Evolutionary conservation across 2,113 vertebrate species (phyloP).

Genomic region (Paramisgurnus dabryanus): DNA sequence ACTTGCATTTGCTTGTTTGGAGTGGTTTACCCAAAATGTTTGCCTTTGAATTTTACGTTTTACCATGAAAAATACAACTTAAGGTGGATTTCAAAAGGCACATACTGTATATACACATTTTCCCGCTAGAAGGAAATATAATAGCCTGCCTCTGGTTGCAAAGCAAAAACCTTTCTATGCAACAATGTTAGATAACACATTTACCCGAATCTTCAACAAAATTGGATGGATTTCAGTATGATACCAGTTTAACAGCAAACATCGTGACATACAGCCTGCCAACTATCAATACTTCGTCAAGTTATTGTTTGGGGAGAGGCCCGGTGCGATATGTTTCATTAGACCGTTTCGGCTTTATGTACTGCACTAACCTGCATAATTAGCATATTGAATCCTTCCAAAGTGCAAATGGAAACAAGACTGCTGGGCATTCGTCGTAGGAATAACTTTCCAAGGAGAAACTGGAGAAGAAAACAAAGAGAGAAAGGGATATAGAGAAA

Average conservation of each 20-base stretch:
- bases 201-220: too few species aligned
- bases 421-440: constrained; percentile 48
- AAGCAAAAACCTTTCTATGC: too few species aligned
- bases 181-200: too few species aligned
- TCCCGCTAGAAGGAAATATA: too few species aligned
- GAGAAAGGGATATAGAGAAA: background rate
- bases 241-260: background rate
- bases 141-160: too few species aligned
- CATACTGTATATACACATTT: too few species aligned
- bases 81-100: too few species aligned
- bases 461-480: background rate
- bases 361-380: background rate
- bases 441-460: constrained; percentile 51
- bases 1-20: too few species aligned
- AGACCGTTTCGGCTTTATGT: constrained; percentile 31
- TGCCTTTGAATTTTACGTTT: too few species aligned
- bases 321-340: constrained; percentile 46
- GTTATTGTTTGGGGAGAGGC: constrained; percentile 43
- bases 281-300: background rate
- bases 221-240: too few species aligned
- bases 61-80: too few species aligned
- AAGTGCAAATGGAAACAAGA: constrained; percentile 45
- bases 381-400: constrained; percentile 53
- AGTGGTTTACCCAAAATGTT: too few species aligned
- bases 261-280: background rate